Evolutionary conservation across 2,113 vertebrate species (phyloP), one percentile per base, ranked within the genome.

Genomic region (Corynorhinus townsendii): DNA sequence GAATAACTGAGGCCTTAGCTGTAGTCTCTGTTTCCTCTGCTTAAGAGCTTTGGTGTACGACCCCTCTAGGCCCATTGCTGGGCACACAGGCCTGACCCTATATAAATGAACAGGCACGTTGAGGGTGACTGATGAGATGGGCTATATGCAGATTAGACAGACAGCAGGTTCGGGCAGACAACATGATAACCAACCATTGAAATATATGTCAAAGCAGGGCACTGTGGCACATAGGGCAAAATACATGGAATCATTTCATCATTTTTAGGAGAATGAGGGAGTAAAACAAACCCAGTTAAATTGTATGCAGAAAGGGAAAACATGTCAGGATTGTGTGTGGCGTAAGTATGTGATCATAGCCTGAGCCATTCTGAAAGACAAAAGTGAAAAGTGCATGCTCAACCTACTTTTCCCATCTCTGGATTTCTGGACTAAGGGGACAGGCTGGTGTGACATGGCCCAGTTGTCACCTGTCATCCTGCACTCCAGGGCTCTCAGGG

Each of bases 1-100:
- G 47, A 26, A 6, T 16, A 22, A 4, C 69, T 2, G 0, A 86
- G 33, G 1, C 3, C 24, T 5, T 0, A 2, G 47, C 4, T 1
- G 3, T 1, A 40, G 59, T 11, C 62, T 86, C 12, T 28, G 2
- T 40, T 16, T 38, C 30, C 49, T 85, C 4, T 3, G 66, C 4
- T 20, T 38, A 28, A 28, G 17, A 47, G 26, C 66, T 73, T 35
- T 11, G 28, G 11, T 2, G 0, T 43, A 4, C 0, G 2, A 6
- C 11, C 3, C 40, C 22, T 30, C 24, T 4, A 9, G 71, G 33
- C 22, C 20, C 17, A 12, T 16, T 40, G 2, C 3, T 1, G 12
- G 56, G 66, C 26, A n/a, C n/a, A 45, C 11, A 30, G 7, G 6
- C 19, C n/a, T 24, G 43, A 33, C 15, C 64, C 5, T 2, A 30